Base-by-base conservation (phyloP, 2,113 vertebrate species). In the Chaetorhynchus papuensis region DNA sequence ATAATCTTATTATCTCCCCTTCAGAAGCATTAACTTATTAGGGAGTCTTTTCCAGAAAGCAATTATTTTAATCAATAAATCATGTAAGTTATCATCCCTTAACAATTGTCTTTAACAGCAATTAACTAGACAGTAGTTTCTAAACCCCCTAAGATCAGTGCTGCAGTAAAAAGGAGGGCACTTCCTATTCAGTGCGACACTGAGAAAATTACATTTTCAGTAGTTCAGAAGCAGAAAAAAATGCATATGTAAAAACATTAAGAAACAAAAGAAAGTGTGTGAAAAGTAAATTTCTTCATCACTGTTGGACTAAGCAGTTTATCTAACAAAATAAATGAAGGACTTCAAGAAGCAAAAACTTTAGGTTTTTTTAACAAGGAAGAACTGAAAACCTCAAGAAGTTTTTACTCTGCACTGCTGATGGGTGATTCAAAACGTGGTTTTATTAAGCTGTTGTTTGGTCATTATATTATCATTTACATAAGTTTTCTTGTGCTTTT, bases 51-150 rank as follows among this genome's bases (percentile, higher is more conserved):
- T 31, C 50, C 78, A 93, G 41, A 87, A 64, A 87, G 61, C n/a
- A 91, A 83, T 94, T 84, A n/a, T 74, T 87, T 91, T 72, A 89
- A 94, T 90, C 70, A 76, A 33, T 71, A 60, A 47, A 76, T 84
- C 45, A 42, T n/a, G 14, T 27, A 56, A 76, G 26, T 85, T 83
- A 85, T 68, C 44, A 50, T n/a, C 70, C 50, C 53, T 75, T 85
- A 82, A 60, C 16, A 60, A 61, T 27, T 54, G 63, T 41, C 63
- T 88, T 83, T 64, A 88, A 79, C 77, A 76, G 79, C 66, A 60
- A 76, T 63, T 89, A 82, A 39, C 39, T 6, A 15, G 39, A 8
- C 33, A 64, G 59, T 22, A 31, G 30, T 31, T 91, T 68, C 68
- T 84, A 26, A 89, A 75, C n/a, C 45, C 21, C 10, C 6, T 3